Evolutionary conservation across 2,797 vertebrate species (phyloP), one percentile per base, ranked within the genome.

Genomic region (Cottoperca gobio): DNA sequence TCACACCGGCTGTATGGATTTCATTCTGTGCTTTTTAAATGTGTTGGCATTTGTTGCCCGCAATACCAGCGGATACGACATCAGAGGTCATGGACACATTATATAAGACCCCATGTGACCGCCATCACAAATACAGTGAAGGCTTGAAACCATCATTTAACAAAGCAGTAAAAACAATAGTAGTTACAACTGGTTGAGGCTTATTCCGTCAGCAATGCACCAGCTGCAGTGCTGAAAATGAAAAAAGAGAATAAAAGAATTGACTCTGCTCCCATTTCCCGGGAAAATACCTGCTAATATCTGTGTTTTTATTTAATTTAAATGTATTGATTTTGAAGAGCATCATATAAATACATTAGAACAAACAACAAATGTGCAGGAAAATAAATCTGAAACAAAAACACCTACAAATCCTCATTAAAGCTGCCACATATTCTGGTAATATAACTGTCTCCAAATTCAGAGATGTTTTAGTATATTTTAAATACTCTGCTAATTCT

Each of bases 221-320:
- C n/a, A 50, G 24, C 70, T 45, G 26, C 28, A 31, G 55, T 24
- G 19, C 24, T 46, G 39, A 24, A 59, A 66, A 68, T 58, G 39
- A 63, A 55, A 16, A 21, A 45, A 33, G 16, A 11, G 9, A 55
- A 23, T 16, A 23, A 23, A 59, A 48, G 54, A 33, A 33, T 40
- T 26, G 16, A 33, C 31, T 64, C 45, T 49, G 48, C 23, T 49
- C 17, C 26, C 35, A 35, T 42, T 31, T 69, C 33, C 43, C 2
- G 0, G 3, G 59, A 43, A 58, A 65, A 37, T 23, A 60, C 37
- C 53, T 24, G 45, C n/a, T 46, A 46, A 21, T 9, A 16, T 45
- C 43, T 5, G 31, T 16, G 14, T 26, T 24, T 26, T 26, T 26
- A 26, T 26, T 26, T 24, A 26, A 26, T 26, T 26, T 26, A 26